Conservation (phyloP, 2,797 vertebrate genomes). For the Tympanoctomys barrerae region DNA sequence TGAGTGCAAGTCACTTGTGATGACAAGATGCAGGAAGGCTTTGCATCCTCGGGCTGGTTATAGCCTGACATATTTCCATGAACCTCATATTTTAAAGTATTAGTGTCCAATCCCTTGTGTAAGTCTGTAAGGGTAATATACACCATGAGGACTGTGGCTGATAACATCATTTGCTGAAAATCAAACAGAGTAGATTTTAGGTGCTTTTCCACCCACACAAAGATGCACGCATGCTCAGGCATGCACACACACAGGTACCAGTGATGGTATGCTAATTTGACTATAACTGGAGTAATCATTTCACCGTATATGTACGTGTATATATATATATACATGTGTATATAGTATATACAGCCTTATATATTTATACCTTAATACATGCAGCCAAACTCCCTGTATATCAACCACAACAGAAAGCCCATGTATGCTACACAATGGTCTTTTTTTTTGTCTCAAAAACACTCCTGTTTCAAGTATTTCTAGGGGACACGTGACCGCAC, state of each 20-base stretch:
- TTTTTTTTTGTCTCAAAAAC: neutral
- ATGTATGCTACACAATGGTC: neutral
- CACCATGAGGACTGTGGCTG: neutral
- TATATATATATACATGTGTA: too few species aligned
- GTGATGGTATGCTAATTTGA: neutral
- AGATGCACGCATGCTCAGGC: neutral
- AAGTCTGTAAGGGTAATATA: neutral
- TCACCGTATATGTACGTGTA: neutral
- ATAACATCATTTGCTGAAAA: neutral
- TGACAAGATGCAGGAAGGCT: rapidly evolving
- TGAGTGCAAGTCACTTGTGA: rapidly evolving
- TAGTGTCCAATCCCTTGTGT: neutral
- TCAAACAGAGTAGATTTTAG: neutral
- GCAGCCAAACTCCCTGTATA: neutral
- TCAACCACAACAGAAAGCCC: neutral
- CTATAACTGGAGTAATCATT: neutral
- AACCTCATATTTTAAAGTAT: neutral
- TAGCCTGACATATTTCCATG: neutral
- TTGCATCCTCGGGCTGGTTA: neutral
- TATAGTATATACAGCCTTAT: too few species aligned
- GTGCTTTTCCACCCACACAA: neutral
- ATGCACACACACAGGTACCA: neutral
- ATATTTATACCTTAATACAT: neutral
- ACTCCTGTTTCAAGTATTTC: neutral
- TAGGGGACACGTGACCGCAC: neutral